Evolutionary conservation across 1,140 invertebrate species (phyloP).

Genomic region (Chymomyza costata): DNA sequence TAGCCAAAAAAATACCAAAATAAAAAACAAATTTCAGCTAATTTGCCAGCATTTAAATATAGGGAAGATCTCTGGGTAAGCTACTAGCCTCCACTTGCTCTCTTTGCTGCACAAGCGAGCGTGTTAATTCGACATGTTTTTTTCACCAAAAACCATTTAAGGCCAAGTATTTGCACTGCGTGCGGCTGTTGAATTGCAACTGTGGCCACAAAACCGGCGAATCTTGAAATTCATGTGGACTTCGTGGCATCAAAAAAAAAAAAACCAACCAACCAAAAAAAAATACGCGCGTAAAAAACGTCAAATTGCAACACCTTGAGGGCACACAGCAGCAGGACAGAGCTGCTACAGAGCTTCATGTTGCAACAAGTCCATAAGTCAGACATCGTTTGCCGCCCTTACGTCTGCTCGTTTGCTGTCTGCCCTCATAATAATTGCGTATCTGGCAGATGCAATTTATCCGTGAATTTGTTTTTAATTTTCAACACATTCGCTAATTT

Average conservation of each 20-base stretch:
- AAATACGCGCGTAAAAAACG: constrained; percentile 72
- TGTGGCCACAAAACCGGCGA: constrained; percentile 1
- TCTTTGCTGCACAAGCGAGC: constrained; percentile 38
- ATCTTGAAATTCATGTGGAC: constrained; percentile 49
- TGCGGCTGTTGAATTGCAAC: constrained; percentile 34
- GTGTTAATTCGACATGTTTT: constrained; percentile 75
- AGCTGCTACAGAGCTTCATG: constrained; percentile 12
- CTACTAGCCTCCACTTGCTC: no score
- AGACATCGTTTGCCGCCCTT: constrained; percentile 13
- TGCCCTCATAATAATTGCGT: constrained; percentile 74
- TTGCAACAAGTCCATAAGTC: constrained; percentile 50
- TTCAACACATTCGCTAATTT: constrained; percentile 76
- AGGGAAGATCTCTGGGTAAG: constrained; percentile 22
- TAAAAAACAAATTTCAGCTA: constrained; percentile 70
- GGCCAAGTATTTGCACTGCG: constrained; percentile 69
- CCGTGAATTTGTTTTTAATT: constrained; percentile 76
- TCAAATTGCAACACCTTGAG: constrained; percentile 75
- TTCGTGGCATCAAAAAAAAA: no score
- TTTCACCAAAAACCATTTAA: constrained; percentile 66
- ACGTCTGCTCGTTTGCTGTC: constrained; percentile 13
- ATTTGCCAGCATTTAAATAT: constrained; percentile 67
- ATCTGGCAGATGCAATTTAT: constrained; percentile 75
- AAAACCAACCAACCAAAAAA: no score
- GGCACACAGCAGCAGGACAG: constrained; percentile 40
- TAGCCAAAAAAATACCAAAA: constrained; percentile 42